These are phyloP conservation scores for Ephestia elutella DNA, from an alignment of 1,140 invertebrate genomes.

Conservation along the genomic window DNA sequence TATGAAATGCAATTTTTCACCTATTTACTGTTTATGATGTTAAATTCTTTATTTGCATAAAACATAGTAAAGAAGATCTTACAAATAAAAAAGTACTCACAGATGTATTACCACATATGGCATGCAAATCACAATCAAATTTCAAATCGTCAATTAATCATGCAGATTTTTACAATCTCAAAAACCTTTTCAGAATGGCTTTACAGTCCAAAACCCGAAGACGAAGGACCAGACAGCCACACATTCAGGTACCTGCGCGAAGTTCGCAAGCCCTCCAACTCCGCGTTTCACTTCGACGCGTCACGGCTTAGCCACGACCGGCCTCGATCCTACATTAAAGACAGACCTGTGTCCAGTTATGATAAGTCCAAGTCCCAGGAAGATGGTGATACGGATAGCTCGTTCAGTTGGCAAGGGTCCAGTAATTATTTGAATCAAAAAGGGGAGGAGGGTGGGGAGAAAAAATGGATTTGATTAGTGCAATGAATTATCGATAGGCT, in stretches of 20 bases:
- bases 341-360: conserved; percentile 27
- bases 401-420: conserved; percentile 62
- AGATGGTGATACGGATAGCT: conserved; percentile 62
- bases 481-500: too few species aligned
- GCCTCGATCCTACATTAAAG: conserved; percentile 26
- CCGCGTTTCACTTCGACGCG: conserved; percentile 50
- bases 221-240: conserved; percentile 41
- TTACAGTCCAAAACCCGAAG: conserved; percentile 44
- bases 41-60: too few species aligned
- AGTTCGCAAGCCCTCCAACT: conserved; percentile 59
- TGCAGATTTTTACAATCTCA: too few species aligned
- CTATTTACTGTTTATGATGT: too few species aligned
- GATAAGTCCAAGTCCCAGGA: conserved; percentile 31
- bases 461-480: conserved; percentile 17
- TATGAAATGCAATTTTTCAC: too few species aligned
- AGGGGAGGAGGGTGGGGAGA: conserved; percentile 8
- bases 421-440: conserved; percentile 32
- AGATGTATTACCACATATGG: too few species aligned
- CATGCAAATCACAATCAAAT: too few species aligned
- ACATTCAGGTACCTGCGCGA: conserved; percentile 56
- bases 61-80: too few species aligned
- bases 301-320: conserved; percentile 35
- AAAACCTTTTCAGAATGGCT: conserved; percentile 50
- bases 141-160: too few species aligned
- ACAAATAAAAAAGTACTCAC: too few species aligned